Percentiles rank a stretch among this genome's conserved stretches.
Evolutionary conservation across 2,113 vertebrate genomes (phyloP).

Genomic region (Hemiscyllium ocellatum): DNA sequence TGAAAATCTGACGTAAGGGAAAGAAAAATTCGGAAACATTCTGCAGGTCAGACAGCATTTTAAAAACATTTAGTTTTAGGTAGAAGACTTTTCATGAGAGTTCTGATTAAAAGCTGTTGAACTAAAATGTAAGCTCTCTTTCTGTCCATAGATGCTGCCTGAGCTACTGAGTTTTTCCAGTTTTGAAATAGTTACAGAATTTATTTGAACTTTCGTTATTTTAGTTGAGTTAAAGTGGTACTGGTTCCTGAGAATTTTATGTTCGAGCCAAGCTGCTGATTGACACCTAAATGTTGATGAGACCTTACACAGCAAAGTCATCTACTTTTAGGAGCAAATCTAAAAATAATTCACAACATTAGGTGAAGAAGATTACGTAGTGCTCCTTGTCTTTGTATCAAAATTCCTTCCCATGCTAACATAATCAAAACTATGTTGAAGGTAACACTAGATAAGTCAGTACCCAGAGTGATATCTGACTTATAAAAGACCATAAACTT

Average conservation of each 20-base stretch:
- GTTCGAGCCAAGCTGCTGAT: neutral
- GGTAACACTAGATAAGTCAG: too few species aligned
- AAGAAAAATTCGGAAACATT: too few species aligned
- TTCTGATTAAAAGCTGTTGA: too few species aligned
- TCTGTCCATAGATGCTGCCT: too few species aligned
- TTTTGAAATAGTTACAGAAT: neutral
- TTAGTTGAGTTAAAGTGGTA: neutral
- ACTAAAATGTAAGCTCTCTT: too few species aligned
- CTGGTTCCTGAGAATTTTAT: neutral
- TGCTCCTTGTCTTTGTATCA: neutral
- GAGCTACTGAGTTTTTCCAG: too few species aligned
- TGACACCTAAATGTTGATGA: neutral
- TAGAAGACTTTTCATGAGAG: too few species aligned
- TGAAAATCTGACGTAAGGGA: too few species aligned
- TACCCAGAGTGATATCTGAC: too few species aligned
- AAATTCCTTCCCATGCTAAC: neutral
- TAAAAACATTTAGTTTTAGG: too few species aligned
- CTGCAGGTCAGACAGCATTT: too few species aligned
- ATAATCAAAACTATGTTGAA: neutral
- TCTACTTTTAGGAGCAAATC: neutral
- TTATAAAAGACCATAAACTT: too few species aligned
- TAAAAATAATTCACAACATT: neutral
- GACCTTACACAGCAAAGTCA: neutral
- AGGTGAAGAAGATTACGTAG: neutral
- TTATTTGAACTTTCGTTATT: neutral